Percentiles rank a stretch among this genome's conserved stretches.
These are phyloP conservation scores for Nyctereutes procyonoides DNA, from an alignment of 2,113 vertebrate genomes.

Conservation along the genomic window DNA sequence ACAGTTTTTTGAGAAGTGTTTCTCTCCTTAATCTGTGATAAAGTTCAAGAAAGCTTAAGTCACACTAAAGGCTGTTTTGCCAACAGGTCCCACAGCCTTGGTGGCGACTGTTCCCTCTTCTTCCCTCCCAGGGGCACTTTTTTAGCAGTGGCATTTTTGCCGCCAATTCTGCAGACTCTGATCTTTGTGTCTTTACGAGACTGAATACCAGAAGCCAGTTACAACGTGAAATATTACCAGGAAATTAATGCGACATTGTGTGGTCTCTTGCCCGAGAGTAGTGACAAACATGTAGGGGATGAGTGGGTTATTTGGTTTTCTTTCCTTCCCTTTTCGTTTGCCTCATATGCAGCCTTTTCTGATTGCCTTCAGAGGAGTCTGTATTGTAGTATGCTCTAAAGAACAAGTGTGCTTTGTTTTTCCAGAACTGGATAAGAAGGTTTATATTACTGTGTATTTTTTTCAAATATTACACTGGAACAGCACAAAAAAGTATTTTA, in stretches of 20 bases:
- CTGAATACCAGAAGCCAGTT: not conserved
- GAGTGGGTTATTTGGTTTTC: not conserved
- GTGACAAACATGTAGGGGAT: not conserved
- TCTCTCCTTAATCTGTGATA: not conserved
- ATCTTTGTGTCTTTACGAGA: not conserved
- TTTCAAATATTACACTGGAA: not conserved
- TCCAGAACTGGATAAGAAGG: not conserved
- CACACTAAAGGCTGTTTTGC: not conserved
- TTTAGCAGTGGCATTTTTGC: not conserved
- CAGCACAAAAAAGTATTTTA: not conserved
- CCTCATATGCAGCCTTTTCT: not conserved
- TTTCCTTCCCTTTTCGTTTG: not conserved
- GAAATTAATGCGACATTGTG: not conserved
- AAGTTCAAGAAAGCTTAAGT: not conserved
- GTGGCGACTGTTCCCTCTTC: not conserved
- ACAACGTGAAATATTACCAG: not conserved
- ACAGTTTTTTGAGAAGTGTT: not conserved
- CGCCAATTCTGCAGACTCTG: not conserved
- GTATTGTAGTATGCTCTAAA: not conserved
- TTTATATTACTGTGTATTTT: not conserved
- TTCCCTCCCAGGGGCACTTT: not conserved
- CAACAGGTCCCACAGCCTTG: no score
- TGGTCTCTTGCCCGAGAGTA: not conserved
- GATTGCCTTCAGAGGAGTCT: not conserved
- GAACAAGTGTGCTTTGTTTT: not conserved